A percentile compares a stretch with the other conserved stretches of the same genome.
Conservation (phyloP, 1,140 invertebrate genomes). For the Asobara japonica region DNA sequence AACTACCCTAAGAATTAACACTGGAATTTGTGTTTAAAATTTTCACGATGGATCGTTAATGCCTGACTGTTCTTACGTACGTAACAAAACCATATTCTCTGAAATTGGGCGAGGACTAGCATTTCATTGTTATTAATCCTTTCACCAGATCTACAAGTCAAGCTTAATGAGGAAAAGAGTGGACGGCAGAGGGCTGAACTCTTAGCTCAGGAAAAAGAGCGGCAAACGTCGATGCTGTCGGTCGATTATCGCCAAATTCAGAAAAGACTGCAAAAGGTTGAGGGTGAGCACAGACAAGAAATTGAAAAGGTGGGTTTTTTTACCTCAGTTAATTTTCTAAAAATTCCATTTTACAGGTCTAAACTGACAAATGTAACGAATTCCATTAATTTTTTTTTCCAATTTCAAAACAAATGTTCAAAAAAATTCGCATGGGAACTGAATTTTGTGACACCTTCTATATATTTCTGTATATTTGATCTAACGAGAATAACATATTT, state of each 20-base stretch:
- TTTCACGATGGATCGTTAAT: not conserved
- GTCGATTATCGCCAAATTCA: slow-evolving; percentile 94
- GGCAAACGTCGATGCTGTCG: slow-evolving; percentile 92
- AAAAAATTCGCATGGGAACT: no score
- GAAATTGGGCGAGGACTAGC: not conserved
- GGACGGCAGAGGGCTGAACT: slow-evolving; percentile 85
- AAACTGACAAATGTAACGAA: no score
- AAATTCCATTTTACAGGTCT: no score
- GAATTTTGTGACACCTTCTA: no score
- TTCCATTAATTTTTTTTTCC: no score
- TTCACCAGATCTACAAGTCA: slow-evolving; percentile 82
- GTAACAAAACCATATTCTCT: slow-evolving; percentile 28
- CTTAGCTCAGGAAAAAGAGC: slow-evolving; percentile 88
- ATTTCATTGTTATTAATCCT: not conserved
- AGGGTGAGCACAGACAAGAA: slow-evolving; percentile 89
- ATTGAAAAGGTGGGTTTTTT: slow-evolving; percentile 90
- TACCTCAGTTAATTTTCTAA: no score
- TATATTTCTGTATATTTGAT: no score
- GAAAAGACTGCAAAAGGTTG: slow-evolving; percentile 87
- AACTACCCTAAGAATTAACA: no score
- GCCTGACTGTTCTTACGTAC: slow-evolving; percentile 15
- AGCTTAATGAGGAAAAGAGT: slow-evolving; percentile 90
- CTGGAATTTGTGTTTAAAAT: slow-evolving; percentile 7
- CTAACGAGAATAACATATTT: no score
- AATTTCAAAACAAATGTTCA: no score